These are phyloP conservation scores for Mantis religiosa DNA, from an alignment of 2,888 invertebrate genomes.

Conservation along the genomic window DNA sequence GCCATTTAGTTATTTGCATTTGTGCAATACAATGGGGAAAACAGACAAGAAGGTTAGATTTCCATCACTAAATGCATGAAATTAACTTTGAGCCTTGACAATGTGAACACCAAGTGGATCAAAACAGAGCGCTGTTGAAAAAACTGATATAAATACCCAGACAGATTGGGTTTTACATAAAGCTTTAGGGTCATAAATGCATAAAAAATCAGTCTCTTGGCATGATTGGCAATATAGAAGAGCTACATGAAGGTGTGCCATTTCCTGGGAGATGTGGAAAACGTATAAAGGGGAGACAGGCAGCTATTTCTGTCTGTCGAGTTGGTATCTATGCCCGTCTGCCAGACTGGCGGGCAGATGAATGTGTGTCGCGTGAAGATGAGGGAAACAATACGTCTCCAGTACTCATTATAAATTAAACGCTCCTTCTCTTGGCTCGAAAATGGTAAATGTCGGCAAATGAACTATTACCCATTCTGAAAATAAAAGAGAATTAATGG, in stretches of 20 bases:
- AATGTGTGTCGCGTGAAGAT: background rate
- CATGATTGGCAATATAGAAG: too few species aligned
- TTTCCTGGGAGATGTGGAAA: background rate
- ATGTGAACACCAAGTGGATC: too few species aligned
- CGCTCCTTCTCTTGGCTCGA: background rate
- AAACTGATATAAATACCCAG: too few species aligned
- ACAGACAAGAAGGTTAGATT: too few species aligned
- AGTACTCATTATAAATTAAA: background rate
- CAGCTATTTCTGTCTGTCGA: background rate
- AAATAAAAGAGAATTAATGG: background rate
- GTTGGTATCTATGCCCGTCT: constrained; percentile 6
- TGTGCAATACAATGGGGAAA: too few species aligned
- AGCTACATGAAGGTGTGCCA: background rate
- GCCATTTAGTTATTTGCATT: too few species aligned
- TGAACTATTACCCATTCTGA: background rate
- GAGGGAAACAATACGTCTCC: background rate
- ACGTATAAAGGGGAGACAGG: background rate
- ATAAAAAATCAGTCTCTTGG: too few species aligned
- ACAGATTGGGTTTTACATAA: too few species aligned
- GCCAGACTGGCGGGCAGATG: background rate
- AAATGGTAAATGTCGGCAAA: background rate
- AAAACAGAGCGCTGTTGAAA: too few species aligned
- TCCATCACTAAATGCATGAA: too few species aligned
- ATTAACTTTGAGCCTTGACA: too few species aligned
- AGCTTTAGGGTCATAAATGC: too few species aligned